Conservation (phyloP, 1,140 invertebrate genomes). For the Diploscapter pachys region DNA sequence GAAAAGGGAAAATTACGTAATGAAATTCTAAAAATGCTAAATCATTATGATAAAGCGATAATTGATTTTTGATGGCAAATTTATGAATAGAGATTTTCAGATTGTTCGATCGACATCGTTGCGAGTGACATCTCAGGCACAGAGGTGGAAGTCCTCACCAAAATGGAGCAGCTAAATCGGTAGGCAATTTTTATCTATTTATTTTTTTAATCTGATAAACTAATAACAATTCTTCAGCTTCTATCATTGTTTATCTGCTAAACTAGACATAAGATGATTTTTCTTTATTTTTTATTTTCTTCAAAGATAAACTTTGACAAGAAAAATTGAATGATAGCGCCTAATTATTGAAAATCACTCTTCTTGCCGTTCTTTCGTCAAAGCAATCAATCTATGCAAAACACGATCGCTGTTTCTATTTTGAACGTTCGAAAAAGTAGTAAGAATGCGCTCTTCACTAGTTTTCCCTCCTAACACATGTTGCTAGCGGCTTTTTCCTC, state of each 20-base stretch:
- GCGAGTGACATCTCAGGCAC: slow-evolving; percentile 18
- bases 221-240: background rate
- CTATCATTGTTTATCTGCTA: background rate
- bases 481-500: no score
- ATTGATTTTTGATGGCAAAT: background rate
- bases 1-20: background rate
- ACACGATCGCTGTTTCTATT: background rate
- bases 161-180: slow-evolving; percentile 58
- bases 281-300: background rate
- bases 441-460: no score
- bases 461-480: no score
- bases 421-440: no score
- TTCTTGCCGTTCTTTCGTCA: background rate
- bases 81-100: slow-evolving; percentile 13
- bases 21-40: background rate
- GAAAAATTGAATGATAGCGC: slow-evolving; percentile 3
- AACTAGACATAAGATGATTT: background rate
- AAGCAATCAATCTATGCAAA: background rate
- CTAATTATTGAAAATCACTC: slow-evolving; percentile 5
- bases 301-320: background rate
- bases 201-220: background rate
- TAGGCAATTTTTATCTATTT: slow-evolving; percentile 24
- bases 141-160: slow-evolving; percentile 43
- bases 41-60: background rate
- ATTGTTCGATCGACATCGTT: slow-evolving; percentile 44